Evolutionary conservation across 1,140 invertebrate genomes (phyloP).

Genomic region (Drosophila cardini): DNA sequence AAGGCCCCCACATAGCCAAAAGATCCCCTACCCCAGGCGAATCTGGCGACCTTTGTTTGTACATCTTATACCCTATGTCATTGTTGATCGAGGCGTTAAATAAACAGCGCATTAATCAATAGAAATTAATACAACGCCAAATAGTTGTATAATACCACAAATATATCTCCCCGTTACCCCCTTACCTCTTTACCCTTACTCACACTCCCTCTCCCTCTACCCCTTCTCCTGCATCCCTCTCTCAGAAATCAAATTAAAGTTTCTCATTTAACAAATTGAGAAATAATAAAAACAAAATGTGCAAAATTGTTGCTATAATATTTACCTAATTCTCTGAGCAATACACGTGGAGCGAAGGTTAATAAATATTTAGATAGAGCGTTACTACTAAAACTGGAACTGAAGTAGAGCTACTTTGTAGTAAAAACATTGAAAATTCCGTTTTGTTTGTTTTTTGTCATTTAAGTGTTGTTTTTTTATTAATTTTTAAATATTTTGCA

Average conservation of each 20-base stretch:
- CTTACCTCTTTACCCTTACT: too few relatives aligned
- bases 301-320: conserved; percentile 35
- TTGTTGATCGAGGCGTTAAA: conserved; percentile 73
- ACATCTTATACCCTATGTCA: conserved; percentile 51
- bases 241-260: conserved; percentile 71
- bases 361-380: conserved; percentile 43
- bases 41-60: conserved; percentile 52
- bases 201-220: neutral
- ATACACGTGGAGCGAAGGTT: conserved; percentile 45
- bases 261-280: conserved; percentile 33
- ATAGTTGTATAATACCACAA: conserved; percentile 73
- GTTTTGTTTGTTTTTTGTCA: conserved; percentile 55
- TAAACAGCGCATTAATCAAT: conserved; percentile 83
- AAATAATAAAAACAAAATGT: conserved; percentile 42
- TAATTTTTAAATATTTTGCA: conserved; percentile 51
- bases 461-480: conserved; percentile 72
- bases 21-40: conserved; percentile 16
- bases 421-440: conserved; percentile 5
- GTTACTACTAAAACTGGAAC: neutral
- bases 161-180: conserved; percentile 38
- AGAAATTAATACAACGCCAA: conserved; percentile 79
- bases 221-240: neutral
- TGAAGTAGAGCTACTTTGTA: too few relatives aligned
- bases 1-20: conserved; percentile 38
- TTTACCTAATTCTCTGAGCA: conserved; percentile 20